A percentile compares a stretch with the other conserved stretches of the same genome.
phyloP scores from a whole-genome alignment of 2,888 invertebrate species.

The Spisula solida region DNA sequence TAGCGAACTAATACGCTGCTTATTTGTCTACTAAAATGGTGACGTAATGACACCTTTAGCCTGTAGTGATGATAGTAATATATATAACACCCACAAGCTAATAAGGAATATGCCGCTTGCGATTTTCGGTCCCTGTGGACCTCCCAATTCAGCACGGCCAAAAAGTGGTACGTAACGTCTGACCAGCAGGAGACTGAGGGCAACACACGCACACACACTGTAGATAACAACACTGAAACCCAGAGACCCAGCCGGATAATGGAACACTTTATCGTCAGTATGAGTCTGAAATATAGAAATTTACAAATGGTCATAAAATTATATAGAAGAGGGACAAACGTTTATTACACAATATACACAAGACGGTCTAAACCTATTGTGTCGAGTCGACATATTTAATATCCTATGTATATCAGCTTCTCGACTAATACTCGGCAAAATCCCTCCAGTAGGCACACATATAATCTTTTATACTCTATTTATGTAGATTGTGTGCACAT shows the following conservation, averaged over 20 bases:
- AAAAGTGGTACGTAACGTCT: slow-evolving; percentile 88
- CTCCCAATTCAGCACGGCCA: slow-evolving; percentile 89
- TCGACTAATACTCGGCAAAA: neutral
- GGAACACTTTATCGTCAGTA: slow-evolving; percentile 78
- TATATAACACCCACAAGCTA: slow-evolving; percentile 89
- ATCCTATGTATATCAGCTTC: neutral
- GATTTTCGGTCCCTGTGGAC: slow-evolving; percentile 88
- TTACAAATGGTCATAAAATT: too few species aligned
- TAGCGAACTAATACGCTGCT: slow-evolving; percentile 10
- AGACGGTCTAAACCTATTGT: too few species aligned
- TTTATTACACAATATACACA: too few species aligned
- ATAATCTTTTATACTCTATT: too few species aligned
- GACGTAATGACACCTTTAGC: slow-evolving; percentile 70
- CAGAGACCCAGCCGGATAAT: slow-evolving; percentile 83
- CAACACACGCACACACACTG: slow-evolving; percentile 88
- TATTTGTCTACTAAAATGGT: slow-evolving; percentile 12
- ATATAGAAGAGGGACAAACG: too few species aligned
- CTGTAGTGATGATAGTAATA: slow-evolving; percentile 87
- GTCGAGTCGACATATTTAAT: too few species aligned
- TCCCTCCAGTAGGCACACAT: too few species aligned
- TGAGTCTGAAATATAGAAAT: slow-evolving; percentile 1
- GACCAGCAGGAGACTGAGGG: slow-evolving; percentile 88
- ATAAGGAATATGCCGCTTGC: slow-evolving; percentile 87
- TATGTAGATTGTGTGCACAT: too few species aligned
- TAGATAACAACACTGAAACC: slow-evolving; percentile 89